A percentile compares a stretch with the other conserved stretches of the same genome.
Conservation (phyloP, 2,113 vertebrate species). For the Gavia stellata region DNA sequence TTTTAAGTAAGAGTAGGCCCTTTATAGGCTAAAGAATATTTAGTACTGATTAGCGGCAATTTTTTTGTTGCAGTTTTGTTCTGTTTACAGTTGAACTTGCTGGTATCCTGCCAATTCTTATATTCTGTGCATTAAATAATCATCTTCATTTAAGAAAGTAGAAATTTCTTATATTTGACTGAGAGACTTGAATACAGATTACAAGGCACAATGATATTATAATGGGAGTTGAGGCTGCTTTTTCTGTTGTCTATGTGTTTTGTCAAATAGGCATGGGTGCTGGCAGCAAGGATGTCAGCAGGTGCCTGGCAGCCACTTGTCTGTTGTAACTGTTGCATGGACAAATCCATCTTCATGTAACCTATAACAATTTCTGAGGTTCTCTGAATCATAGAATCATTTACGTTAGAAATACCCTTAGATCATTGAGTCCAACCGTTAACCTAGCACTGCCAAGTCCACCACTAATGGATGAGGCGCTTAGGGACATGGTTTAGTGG, state of each 20-base stretch:
- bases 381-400: not conserved
- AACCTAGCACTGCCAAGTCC: fast-evolving
- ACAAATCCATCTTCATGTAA: not conserved
- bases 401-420: not conserved
- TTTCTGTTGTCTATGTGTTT: not conserved
- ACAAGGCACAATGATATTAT: not conserved
- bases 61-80: not conserved
- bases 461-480: too few relatives aligned
- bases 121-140: not conserved
- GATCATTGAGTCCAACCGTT: fast-evolving
- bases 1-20: not conserved
- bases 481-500: too few relatives aligned
- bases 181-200: not conserved
- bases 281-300: not conserved
- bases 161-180: not conserved
- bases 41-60: not conserved
- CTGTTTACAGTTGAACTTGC: not conserved
- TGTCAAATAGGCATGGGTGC: not conserved
- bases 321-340: not conserved
- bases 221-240: not conserved
- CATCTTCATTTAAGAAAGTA: not conserved
- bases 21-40: not conserved
- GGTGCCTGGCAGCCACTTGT: fast-evolving
- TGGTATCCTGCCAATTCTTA: not conserved
- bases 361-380: not conserved